Conservation (phyloP, 1,140 invertebrate genomes). For the Solenopsis invicta region DNA sequence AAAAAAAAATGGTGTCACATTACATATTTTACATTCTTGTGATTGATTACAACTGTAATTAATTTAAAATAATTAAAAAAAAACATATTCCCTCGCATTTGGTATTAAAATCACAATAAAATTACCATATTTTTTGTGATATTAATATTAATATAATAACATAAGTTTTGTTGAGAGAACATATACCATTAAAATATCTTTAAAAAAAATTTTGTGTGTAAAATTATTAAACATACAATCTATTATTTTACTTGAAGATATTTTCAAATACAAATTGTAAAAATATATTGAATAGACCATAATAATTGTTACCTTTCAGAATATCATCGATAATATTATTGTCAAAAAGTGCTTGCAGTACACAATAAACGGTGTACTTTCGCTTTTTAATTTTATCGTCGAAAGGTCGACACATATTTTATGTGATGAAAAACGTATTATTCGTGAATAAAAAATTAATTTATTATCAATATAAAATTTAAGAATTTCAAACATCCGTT, state of each 20-base stretch:
- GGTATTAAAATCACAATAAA: too few relatives aligned
- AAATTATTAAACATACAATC: too few relatives aligned
- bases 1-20: too few relatives aligned
- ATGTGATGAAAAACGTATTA: slow-evolving; percentile 7
- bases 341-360: slow-evolving; percentile 6
- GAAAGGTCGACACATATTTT: slow-evolving; percentile 21
- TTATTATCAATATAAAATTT: not conserved
- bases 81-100: too few relatives aligned
- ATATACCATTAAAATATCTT: too few relatives aligned
- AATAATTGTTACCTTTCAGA: slow-evolving; percentile 23
- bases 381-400: slow-evolving; percentile 33
- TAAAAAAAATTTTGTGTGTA: too few relatives aligned
- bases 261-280: slow-evolving; percentile 16
- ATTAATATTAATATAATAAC: too few relatives aligned
- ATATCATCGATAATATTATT: slow-evolving; percentile 57
- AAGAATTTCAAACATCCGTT: not conserved
- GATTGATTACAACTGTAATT: too few relatives aligned
- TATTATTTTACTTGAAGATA: slow-evolving; percentile 2
- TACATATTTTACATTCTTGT: too few relatives aligned
- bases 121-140: too few relatives aligned
- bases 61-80: too few relatives aligned
- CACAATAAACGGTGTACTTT: slow-evolving; percentile 13
- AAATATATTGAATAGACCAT: not conserved
- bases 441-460: slow-evolving; percentile 1
- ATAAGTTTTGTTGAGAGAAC: too few relatives aligned